phyloP scores from a whole-genome alignment of 37 sponge, comb jelly and placozoan genomes.

The Corticium candelabrum region DNA sequence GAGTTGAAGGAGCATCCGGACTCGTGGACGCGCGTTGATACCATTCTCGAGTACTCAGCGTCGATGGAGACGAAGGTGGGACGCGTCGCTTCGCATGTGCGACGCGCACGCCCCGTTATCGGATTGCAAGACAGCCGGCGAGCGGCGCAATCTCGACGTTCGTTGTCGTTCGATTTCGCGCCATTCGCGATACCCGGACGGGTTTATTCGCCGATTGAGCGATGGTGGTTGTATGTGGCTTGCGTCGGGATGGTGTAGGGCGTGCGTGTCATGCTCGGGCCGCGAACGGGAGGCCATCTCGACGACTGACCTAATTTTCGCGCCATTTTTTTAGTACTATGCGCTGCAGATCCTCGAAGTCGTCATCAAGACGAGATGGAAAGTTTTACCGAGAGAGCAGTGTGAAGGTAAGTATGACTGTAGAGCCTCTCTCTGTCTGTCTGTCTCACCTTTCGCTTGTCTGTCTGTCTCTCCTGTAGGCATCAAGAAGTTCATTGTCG shows the following conservation, averaged over 20 bases:
- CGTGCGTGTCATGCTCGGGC: no score
- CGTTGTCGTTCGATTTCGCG: slow-evolving; percentile 2
- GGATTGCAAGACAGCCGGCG: no score
- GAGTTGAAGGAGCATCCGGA: slow-evolving; percentile 86
- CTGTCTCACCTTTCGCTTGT: slow-evolving; percentile 18
- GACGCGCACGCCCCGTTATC: slow-evolving; percentile 1
- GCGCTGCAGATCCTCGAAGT: slow-evolving; percentile 89
- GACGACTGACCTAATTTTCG: no score
- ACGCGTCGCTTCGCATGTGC: neutral
- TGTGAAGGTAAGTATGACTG: slow-evolving; percentile 66
- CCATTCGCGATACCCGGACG: no score
- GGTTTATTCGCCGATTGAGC: no score
- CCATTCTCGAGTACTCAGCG: slow-evolving; percentile 80
- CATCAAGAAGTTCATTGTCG: slow-evolving; percentile 93
- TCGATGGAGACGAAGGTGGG: slow-evolving; percentile 80
- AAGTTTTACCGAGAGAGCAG: slow-evolving; percentile 84
- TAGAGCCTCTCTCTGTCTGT: neutral
- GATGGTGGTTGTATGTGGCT: no score
- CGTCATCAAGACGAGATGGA: slow-evolving; percentile 88
- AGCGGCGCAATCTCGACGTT: neutral
- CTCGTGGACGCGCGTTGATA: slow-evolving; percentile 90
- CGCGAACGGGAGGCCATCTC: no score
- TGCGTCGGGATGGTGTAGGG: no score
- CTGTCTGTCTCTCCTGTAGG: slow-evolving; percentile 34
- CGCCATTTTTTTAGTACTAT: slow-evolving; percentile 61